Percentiles rank a stretch among this genome's conserved stretches.
phyloP scores from a whole-genome alignment of 2,797 vertebrate genomes.

The Eutrigla gurnardus region DNA sequence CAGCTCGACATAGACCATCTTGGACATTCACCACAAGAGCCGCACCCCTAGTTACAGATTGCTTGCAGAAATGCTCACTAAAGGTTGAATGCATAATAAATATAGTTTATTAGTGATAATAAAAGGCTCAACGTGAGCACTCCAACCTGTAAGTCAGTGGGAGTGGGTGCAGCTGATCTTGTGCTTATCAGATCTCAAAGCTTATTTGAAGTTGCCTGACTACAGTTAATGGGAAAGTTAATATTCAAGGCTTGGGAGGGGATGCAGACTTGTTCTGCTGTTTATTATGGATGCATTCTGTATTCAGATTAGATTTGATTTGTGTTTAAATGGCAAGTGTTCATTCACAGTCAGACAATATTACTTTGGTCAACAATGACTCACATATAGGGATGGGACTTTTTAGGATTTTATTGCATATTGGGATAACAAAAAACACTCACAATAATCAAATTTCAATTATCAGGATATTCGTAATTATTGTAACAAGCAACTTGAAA shows the following conservation, averaged over 20 bases:
- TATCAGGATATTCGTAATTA: too few species aligned
- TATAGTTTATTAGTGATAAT: conserved; percentile 37
- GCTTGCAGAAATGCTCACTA: conserved; percentile 54
- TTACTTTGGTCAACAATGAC: neutral
- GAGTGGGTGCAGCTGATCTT: conserved; percentile 29
- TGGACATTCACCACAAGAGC: conserved; percentile 67
- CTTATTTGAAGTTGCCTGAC: conserved; percentile 5
- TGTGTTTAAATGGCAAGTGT: neutral
- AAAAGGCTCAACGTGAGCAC: conserved; percentile 14
- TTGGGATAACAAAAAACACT: too few species aligned
- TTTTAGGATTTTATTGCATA: too few species aligned
- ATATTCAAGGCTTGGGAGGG: neutral
- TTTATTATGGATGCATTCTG: neutral
- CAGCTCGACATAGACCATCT: conserved; percentile 47
- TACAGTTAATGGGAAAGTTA: conserved; percentile 4
- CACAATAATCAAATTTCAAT: too few species aligned
- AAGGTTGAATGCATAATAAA: conserved; percentile 56
- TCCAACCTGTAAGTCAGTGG: conserved; percentile 30
- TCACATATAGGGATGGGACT: neutral
- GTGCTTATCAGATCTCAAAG: conserved; percentile 30
- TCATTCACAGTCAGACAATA: neutral
- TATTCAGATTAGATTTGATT: neutral
- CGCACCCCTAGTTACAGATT: conserved; percentile 41
- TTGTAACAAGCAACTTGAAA: too few species aligned
- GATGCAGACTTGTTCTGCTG: neutral